Percentiles rank a stretch among this genome's conserved stretches.
Conservation (phyloP, 2,888 invertebrate species). For the Chelonus formosanus region DNA sequence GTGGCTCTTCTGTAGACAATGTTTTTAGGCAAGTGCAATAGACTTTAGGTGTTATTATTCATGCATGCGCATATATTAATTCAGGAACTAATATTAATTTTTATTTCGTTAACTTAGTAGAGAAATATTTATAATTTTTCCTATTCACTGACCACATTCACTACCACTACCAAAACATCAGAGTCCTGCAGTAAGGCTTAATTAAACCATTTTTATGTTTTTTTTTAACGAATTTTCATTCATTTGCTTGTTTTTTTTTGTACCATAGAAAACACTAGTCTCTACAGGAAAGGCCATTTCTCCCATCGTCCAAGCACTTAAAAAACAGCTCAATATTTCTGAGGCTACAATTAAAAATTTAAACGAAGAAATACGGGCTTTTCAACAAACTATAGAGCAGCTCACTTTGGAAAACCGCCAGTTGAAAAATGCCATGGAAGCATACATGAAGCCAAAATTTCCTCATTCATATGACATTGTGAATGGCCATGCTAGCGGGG, state of each 20-base stretch:
- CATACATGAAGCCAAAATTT: constrained; percentile 41
- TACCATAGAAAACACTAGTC: constrained; percentile 52
- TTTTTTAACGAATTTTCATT: background rate
- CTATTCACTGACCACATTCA: no score
- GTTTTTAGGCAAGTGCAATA: constrained; percentile 59
- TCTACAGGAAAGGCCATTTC: constrained; percentile 59
- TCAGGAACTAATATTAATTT: background rate
- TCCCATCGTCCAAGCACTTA: constrained; percentile 63
- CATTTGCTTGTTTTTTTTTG: constrained; percentile 19
- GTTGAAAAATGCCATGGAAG: constrained; percentile 69
- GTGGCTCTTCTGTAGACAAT: constrained; percentile 60
- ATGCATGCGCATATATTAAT: constrained; percentile 16
- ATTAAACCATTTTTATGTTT: background rate
- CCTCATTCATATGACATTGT: constrained; percentile 46
- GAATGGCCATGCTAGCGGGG: constrained; percentile 62
- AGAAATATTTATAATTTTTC: background rate
- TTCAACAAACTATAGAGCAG: constrained; percentile 77
- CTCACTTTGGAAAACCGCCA: constrained; percentile 83
- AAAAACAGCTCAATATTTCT: constrained; percentile 72
- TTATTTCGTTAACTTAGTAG: constrained; percentile 1
- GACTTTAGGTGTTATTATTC: constrained; percentile 26
- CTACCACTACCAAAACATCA: background rate
- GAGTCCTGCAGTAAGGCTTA: background rate
- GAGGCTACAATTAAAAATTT: constrained; percentile 74
- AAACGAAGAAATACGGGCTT: constrained; percentile 70